Conservation (phyloP, 2,797 vertebrate genomes). For the Acanthis flammea region DNA sequence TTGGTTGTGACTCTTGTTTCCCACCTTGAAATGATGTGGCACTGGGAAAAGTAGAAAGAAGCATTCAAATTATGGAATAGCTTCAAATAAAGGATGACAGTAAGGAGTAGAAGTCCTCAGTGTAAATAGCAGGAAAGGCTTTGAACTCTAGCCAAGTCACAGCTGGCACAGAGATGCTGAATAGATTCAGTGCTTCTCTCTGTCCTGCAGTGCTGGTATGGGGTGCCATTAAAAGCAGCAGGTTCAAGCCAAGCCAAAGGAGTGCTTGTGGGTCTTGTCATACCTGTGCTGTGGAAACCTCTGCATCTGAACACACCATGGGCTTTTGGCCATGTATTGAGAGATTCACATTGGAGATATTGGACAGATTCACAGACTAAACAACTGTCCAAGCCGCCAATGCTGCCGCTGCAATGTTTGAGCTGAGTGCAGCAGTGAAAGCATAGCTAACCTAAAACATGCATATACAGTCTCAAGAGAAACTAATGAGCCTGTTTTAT, state of each 20-base stretch:
- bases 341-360: background rate
- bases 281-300: background rate
- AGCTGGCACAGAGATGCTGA: background rate
- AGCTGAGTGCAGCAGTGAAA: background rate
- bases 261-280: background rate
- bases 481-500: conserved; percentile 1
- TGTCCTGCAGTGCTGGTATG: background rate
- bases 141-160: background rate
- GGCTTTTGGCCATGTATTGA: background rate
- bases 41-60: background rate
- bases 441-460: background rate
- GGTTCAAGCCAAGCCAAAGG: background rate
- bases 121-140: background rate
- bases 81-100: background rate
- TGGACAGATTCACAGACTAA: background rate
- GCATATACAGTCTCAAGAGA: conserved; percentile 5
- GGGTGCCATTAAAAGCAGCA: background rate
- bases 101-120: background rate
- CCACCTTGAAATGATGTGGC: background rate
- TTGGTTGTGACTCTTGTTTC: background rate
- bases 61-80: background rate
- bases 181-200: background rate
- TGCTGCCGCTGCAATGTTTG: background rate
- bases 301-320: background rate
- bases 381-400: background rate